Evolutionary conservation across 2,113 vertebrate species (phyloP), one percentile per base, ranked within the genome.

Genomic region (rabbit (Oryctolagus cuniculus)): DNA sequence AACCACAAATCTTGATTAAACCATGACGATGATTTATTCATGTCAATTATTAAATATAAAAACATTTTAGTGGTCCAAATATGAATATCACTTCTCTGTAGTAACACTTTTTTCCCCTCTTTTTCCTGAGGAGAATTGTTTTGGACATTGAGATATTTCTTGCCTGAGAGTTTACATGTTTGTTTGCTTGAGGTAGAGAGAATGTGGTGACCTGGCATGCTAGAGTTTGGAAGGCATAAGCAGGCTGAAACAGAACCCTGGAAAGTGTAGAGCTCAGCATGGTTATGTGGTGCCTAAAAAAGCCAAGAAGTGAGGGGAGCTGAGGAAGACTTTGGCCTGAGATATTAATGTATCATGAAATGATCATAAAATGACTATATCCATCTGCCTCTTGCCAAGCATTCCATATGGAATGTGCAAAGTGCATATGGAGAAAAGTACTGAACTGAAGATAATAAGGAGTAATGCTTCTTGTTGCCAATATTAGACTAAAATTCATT

Each of bases 291-390:
- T 17, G 2, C 31, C n/a, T 34, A 2, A 10, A 9, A 29, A 72
- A 25, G 16, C 11, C 2, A 13, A 51, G 13, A 15, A 53, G 12
- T 29, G 36, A 79, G 9, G 16, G 2, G 27, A 38, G 74, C 38
- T 11, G 15, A 49, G 25, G 0, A 4, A 25, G 10, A 22, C 1
- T 27, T 5, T 12, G 2, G 12, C 25, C 31, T 6, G 44, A 67
- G 27, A 67, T 67, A 38, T 34, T 38, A 61, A 38, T n/a, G 1
- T 5, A 44, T 31, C 22, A 55, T n/a, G 9, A 64, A n/a, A 29
- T 31, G 25, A 58, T 74, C 3, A 4, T 5, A 13, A 7, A 69
- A n/a, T 21, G n/a, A n/a, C 16, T 7, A 3, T 51, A 3, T 51
- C 17, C 27, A 24, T 49, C 15, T 77, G 36, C 38, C 12, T 51